Base-by-base conservation (phyloP, 2,797 vertebrate genomes). In the Clarias laeviceps region DNA sequence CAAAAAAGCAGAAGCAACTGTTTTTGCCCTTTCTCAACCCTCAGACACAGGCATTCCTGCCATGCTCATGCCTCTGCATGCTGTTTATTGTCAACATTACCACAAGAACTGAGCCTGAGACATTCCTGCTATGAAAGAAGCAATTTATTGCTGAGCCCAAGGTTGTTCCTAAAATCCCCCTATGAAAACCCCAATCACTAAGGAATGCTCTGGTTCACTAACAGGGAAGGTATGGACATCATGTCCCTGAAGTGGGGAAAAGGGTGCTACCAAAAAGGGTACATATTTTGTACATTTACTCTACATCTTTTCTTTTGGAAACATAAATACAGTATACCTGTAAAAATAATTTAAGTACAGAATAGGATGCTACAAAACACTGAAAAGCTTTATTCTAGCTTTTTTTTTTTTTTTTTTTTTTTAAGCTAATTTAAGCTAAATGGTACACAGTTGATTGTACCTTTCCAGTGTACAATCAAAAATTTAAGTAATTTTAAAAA, bases 1-100 rank as follows among this genome's bases (percentile, higher is more conserved):
- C 70, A 65, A 65, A 50, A 45, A 45, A 65, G 56, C 77, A 17
- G 69, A 81, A 80, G 82, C 70, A 82, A 70, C 34, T 85, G 66
- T 64, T 61, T 45, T 45, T 0, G 37, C 37, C 11, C 27, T 78
- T 76, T 87, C 57, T 76, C 61, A 70, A 62, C 59, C 56, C 62
- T 24, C 77, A 69, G 64, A 61, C 64, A 59, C 66, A 12, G 66
- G 57, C 54, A 72, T 66, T 50, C 68, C 82, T 79, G 80, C 85
- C 80, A 86, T 73, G 24, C 61, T 77, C 85, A 32, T 84, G 84
- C 84, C 85, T n/a, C 65, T n/a, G 84, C 85, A 85, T 87, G 80
- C 50, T 84, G 59, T 34, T 88, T 78, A 69, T 40, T 85, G 54
- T 73, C 85, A 88, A 32, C 72, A 79, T 69, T 45, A 45, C 11